Conservation (phyloP, 1,140 invertebrate species). For the Drosophila takahashii region DNA sequence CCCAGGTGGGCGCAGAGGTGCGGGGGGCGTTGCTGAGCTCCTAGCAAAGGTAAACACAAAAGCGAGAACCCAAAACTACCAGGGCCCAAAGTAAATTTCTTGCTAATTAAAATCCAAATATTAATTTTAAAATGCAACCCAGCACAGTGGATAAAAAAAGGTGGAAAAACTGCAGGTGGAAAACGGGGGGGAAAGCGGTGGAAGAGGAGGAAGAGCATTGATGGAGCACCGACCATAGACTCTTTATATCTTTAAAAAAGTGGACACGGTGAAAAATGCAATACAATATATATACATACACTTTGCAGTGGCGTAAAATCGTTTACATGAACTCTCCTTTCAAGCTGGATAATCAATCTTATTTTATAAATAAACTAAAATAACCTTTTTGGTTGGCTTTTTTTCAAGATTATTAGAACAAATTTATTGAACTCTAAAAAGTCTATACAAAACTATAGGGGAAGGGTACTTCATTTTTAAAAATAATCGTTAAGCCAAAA, state of each 20-base stretch:
- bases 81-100: constrained; percentile 79
- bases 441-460: too few species aligned
- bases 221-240: constrained; percentile 29
- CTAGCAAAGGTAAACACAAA: constrained; percentile 72
- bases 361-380: background rate
- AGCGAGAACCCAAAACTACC: constrained; percentile 64
- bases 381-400: too few species aligned
- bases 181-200: background rate
- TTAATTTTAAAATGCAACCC: constrained; percentile 80
- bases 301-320: background rate
- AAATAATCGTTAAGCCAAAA: too few species aligned
- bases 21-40: constrained; percentile 12
- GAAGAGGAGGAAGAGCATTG: constrained; percentile 9
- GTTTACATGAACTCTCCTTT: background rate
- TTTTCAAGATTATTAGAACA: background rate
- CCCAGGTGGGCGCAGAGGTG: constrained; percentile 16
- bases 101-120: constrained; percentile 84
- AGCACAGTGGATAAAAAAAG: constrained; percentile 37
- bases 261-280: background rate
- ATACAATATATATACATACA: too few species aligned
- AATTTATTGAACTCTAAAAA: too few species aligned
- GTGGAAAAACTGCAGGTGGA: background rate
- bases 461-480: too few species aligned
- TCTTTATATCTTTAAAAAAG: background rate
- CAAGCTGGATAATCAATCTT: background rate